Percentiles rank a stretch among this genome's conserved stretches.
Evolutionary conservation across 2,113 vertebrate species (phyloP).

Genomic region (Carassius gibelio): DNA sequence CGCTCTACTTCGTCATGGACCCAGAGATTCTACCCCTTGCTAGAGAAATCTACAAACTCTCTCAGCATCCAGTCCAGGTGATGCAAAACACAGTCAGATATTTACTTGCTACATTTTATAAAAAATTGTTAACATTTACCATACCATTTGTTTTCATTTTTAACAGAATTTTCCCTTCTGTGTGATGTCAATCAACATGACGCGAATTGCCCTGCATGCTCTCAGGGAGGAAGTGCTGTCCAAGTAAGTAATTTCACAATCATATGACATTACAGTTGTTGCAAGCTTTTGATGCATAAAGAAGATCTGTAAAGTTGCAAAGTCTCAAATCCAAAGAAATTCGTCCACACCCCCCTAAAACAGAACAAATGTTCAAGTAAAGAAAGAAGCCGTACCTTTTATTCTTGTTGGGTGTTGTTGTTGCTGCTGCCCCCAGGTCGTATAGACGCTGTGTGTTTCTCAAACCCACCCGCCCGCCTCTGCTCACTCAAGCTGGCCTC

Average conservation of each 20-base stretch:
- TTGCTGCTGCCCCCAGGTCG: no score
- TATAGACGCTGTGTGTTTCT: no score
- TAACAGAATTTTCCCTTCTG: slow-evolving; percentile 92
- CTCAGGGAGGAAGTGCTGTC: slow-evolving; percentile 88
- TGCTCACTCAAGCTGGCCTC: no score
- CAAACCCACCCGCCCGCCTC: no score
- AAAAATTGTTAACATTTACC: background rate
- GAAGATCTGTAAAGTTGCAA: no score
- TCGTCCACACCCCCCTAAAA: no score
- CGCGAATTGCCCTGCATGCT: slow-evolving; percentile 86
- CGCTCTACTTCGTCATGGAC: slow-evolving; percentile 91
- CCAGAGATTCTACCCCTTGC: slow-evolving; percentile 85
- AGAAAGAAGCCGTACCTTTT: no score
- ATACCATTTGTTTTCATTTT: background rate
- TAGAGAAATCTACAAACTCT: slow-evolving; percentile 85
- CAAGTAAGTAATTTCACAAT: slow-evolving; percentile 76
- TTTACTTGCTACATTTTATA: background rate
- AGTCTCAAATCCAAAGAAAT: no score
- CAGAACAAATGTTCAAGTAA: no score
- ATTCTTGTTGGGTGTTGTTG: no score
- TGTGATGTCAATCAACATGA: slow-evolving; percentile 95
- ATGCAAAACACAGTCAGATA: slow-evolving; percentile 25
- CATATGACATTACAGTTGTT: no score
- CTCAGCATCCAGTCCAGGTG: slow-evolving; percentile 88
- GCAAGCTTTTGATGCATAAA: no score